Conservation (phyloP, 2,888 invertebrate species). For the Apodemia duryi region DNA sequence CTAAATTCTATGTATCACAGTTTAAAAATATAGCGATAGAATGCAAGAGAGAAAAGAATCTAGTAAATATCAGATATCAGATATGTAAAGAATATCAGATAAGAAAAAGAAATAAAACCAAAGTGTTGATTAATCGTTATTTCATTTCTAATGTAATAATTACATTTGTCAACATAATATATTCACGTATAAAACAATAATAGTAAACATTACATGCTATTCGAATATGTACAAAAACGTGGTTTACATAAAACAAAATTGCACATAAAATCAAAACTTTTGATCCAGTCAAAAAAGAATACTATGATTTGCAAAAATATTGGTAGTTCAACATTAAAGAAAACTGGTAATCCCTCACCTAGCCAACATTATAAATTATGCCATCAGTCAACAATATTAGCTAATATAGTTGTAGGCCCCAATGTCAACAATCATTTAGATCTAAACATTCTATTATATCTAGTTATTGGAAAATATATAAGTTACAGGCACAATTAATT, state of each 20-base stretch:
- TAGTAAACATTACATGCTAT: conserved; percentile 47
- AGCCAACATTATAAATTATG: conserved; percentile 61
- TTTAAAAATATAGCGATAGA: conserved; percentile 27
- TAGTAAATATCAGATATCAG: conserved; percentile 21
- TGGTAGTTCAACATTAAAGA: conserved; percentile 42
- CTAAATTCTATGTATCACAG: conserved; percentile 27
- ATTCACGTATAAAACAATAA: conserved; percentile 53
- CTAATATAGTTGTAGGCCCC: conserved; percentile 23
- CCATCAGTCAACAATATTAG: conserved; percentile 60
- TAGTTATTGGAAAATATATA: background rate
- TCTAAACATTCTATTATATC: background rate
- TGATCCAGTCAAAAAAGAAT: conserved; percentile 69
- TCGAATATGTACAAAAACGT: conserved; percentile 30
- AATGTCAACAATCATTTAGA: background rate
- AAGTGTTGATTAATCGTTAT: conserved; percentile 39
- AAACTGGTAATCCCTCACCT: conserved; percentile 51
- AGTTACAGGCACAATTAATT: too few species aligned
- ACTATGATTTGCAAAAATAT: conserved; percentile 39
- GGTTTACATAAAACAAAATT: conserved; percentile 49
- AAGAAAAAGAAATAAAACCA: conserved; percentile 37
- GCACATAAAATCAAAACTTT: conserved; percentile 66
- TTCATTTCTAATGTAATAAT: conserved; percentile 36
- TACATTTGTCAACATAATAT: conserved; percentile 40
- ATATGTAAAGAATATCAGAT: background rate
- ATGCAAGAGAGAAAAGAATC: conserved; percentile 29